Evolutionary conservation across 2,113 vertebrate species (phyloP).

Genomic region (Dipodomys merriami): DNA sequence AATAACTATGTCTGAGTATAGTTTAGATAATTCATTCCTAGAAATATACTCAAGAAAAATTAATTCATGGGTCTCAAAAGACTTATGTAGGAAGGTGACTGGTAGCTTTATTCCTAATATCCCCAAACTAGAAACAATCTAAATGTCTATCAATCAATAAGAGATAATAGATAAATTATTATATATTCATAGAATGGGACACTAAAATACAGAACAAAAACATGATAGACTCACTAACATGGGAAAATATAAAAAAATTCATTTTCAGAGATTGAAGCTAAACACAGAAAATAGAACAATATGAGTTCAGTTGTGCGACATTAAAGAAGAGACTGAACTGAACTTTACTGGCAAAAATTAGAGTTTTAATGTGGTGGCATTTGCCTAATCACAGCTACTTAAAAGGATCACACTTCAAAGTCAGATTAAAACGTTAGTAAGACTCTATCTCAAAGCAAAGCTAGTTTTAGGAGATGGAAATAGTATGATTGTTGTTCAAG

Average conservation of each 20-base stretch:
- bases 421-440: too few species aligned
- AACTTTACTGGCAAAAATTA: not conserved
- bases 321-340: not conserved
- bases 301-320: not conserved
- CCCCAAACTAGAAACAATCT: not conserved
- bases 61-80: not conserved
- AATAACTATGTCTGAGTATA: too few species aligned
- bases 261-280: not conserved
- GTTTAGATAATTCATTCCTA: slow-evolving; percentile 2
- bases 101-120: not conserved
- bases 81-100: not conserved
- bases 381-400: too few species aligned
- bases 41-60: not conserved
- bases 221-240: not conserved
- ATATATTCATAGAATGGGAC: not conserved
- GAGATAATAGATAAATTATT: not conserved
- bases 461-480: too few species aligned
- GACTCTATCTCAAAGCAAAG: too few species aligned
- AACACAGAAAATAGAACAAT: not conserved
- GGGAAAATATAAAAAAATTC: not conserved
- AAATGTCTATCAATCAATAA: not conserved
- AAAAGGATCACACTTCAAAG: too few species aligned
- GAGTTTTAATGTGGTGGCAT: not conserved
- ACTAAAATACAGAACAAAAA: not conserved
- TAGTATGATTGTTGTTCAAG: too few species aligned